These are phyloP conservation scores for Sminthurides bifidus DNA, from an alignment of 1,140 invertebrate species.

Conservation along the genomic window DNA sequence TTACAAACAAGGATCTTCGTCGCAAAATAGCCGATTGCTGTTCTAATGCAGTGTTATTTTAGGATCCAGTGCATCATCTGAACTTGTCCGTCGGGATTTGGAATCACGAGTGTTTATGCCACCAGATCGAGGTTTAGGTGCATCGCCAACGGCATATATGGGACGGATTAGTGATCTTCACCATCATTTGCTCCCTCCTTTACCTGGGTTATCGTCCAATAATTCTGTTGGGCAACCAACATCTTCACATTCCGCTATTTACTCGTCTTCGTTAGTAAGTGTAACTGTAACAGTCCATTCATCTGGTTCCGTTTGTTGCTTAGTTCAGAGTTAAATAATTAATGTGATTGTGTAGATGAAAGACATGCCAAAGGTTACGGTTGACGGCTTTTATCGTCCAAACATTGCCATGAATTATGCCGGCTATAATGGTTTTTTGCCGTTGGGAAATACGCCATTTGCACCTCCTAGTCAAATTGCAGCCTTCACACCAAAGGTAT, in stretches of 20 bases:
- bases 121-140: constrained; percentile 48
- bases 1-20: neutral
- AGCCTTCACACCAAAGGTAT: constrained; percentile 82
- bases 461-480: constrained; percentile 63
- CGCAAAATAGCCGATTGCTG: neutral
- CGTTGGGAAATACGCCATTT: constrained; percentile 60
- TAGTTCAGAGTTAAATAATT: neutral
- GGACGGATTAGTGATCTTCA: constrained; percentile 48
- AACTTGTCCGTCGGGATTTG: constrained; percentile 76
- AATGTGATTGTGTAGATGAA: constrained; percentile 52
- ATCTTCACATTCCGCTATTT: constrained; percentile 40
- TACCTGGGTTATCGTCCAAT: constrained; percentile 48
- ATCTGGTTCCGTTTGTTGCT: neutral
- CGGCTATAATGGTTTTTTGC: constrained; percentile 62
- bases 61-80: constrained; percentile 35
- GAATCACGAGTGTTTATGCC: constrained; percentile 78
- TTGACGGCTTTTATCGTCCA: constrained; percentile 63
- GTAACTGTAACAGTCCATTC: neutral
- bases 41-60: neutral
- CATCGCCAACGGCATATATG: constrained; percentile 46
- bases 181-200: constrained; percentile 24
- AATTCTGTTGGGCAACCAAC: constrained; percentile 43
- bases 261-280: constrained; percentile 50
- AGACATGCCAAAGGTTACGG: constrained; percentile 72
- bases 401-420: constrained; percentile 57